phyloP scores from a whole-genome alignment of 1,140 invertebrate genomes.

The Drosophila elegans region DNA sequence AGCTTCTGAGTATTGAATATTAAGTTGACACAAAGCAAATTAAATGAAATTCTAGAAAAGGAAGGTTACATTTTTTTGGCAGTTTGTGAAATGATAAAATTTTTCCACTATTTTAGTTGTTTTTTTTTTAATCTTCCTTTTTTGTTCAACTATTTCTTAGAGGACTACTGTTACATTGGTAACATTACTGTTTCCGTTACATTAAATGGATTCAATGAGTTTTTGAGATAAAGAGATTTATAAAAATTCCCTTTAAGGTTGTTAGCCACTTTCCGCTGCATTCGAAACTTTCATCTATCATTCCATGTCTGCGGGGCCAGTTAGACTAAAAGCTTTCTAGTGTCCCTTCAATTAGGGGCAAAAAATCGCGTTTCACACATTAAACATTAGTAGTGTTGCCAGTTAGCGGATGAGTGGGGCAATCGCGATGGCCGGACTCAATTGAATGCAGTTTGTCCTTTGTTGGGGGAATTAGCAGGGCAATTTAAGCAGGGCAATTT shows the following conservation, averaged over 20 bases:
- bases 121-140: no score
- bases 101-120: no score
- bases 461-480: background rate
- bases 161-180: no score
- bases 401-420: conserved; percentile 20
- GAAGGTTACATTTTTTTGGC: no score
- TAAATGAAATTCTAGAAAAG: no score
- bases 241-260: background rate
- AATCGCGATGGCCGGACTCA: conserved; percentile 19
- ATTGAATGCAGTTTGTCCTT: conserved; percentile 27
- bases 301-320: background rate
- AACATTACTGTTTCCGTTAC: no score
- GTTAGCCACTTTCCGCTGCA: background rate
- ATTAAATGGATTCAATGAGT: no score
- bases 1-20: background rate
- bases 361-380: conserved; percentile 10
- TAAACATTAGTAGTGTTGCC: conserved; percentile 18
- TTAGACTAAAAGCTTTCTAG: conserved; percentile 32
- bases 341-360: conserved; percentile 33
- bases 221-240: no score
- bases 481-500: conserved; percentile 2
- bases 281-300: conserved; percentile 12
- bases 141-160: no score
- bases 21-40: background rate
- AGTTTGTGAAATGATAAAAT: no score